Conservation (phyloP, 1,140 invertebrate species). For the Schlechtendalia chinensis region DNA sequence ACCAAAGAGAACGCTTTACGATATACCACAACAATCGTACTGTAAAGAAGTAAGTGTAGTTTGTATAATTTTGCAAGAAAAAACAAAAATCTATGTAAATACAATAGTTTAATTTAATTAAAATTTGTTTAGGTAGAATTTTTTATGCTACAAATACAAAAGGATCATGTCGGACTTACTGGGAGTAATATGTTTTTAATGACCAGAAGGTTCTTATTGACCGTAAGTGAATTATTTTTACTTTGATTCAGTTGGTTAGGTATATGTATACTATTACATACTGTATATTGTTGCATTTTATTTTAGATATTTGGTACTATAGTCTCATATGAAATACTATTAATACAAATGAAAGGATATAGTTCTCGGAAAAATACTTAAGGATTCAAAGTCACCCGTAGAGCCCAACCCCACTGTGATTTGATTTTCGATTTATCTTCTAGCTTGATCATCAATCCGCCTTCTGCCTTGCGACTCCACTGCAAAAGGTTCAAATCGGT, state of each 20-base stretch:
- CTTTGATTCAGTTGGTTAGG: not conserved
- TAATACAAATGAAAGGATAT: slow-evolving; percentile 50
- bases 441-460: slow-evolving; percentile 22
- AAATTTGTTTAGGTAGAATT: slow-evolving; percentile 47
- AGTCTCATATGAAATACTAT: slow-evolving; percentile 51
- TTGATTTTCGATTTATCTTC: slow-evolving; percentile 24
- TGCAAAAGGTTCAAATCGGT: not conserved
- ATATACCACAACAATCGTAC: slow-evolving; percentile 46
- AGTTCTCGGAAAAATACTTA: slow-evolving; percentile 38
- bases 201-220: slow-evolving; percentile 51
- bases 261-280: not conserved
- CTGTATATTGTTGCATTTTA: not conserved
- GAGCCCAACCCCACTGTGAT: slow-evolving; percentile 7
- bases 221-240: slow-evolving; percentile 28
- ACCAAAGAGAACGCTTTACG: slow-evolving; percentile 38
- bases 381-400: not conserved
- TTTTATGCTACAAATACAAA: slow-evolving; percentile 49
- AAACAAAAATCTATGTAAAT: not conserved
- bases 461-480: slow-evolving; percentile 18
- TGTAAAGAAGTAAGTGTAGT: slow-evolving; percentile 49
- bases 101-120: not conserved
- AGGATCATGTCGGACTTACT: slow-evolving; percentile 40
- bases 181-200: slow-evolving; percentile 52
- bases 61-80: not conserved
- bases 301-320: slow-evolving; percentile 51